Evolutionary conservation across 2,888 invertebrate genomes (phyloP).

Genomic region (Atethmia centrago): DNA sequence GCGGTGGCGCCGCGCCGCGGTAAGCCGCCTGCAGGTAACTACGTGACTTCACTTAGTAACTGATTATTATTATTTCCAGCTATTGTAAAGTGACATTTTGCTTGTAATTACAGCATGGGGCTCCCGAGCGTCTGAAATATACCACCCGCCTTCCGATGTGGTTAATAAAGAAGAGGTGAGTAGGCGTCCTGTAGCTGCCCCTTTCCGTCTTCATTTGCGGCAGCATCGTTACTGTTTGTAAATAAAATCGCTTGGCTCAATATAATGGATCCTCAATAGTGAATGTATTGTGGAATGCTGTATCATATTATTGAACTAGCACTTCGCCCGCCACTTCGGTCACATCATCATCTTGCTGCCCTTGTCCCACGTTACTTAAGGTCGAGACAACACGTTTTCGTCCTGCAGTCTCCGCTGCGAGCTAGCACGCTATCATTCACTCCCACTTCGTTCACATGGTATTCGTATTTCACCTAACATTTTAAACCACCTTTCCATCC

Average conservation of each 20-base stretch:
- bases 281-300: neutral
- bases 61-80: neutral
- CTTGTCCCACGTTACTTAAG: too few relatives aligned
- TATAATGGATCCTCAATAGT: neutral
- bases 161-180: constrained; percentile 80
- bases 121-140: constrained; percentile 82
- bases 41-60: too few relatives aligned
- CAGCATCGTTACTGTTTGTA: neutral
- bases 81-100: neutral
- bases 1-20: constrained; percentile 73
- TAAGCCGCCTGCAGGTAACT: constrained; percentile 75
- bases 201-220: neutral
- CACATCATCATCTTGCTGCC: neutral
- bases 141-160: constrained; percentile 75
- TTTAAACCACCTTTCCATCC: neutral
- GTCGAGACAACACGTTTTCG: too few relatives aligned
- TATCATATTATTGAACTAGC: neutral
- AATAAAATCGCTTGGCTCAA: neutral
- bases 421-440: too few relatives aligned
- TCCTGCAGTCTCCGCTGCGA: too few relatives aligned
- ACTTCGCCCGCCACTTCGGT: neutral
- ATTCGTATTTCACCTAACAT: neutral
- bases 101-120: constrained; percentile 77
- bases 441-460: neutral
- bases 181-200: neutral